Evolutionary conservation across 1,140 invertebrate species (phyloP), one percentile per base, ranked within the genome.

Genomic region (Drosophila orosa): DNA sequence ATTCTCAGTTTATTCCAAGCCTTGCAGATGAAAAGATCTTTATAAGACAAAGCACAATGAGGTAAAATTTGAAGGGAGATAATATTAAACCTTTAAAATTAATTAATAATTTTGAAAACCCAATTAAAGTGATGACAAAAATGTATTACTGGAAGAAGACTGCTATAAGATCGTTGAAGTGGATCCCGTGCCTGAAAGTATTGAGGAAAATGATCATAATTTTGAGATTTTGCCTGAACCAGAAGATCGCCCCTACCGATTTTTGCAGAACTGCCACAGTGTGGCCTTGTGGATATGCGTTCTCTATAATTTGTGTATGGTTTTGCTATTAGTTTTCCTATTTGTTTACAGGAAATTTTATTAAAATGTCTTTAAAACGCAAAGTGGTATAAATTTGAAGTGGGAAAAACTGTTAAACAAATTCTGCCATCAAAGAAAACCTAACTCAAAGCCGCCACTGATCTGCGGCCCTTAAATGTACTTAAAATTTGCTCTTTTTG

Each of bases 401-500:
- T 50, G 47, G 47, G 3, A 13, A 6, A 17, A 29, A 6, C 12
- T 25, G 9, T 25, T 25, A 2, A 45, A 45, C 6, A n/a, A 47
- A 9, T 27, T 27, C 8, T 3, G 17, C 13, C 31, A 45, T 56
- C 24, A 57, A 45, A 69, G 40, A 25, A 35, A 56, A 31, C 3
- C 12, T 17, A 8, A 47, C 40, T n/a, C 31, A 27, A 57, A 40
- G 17, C 42, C 37, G 44, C 17, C 27, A 35, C 25, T 71, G 66
- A 74, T 74, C 40, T 54, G 17, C 55, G 25, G 45, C 48, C 60
- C 52, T 71, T 79, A 86, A 86, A 87, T 67, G 72, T 67, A 77
- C 81, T 83, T 71, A 59, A 83, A 83, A 71, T 86, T 86, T 76
- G 52, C 45, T 66, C 60, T 52, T 50, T 27, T 47, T 17, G 4